Conservation (phyloP, 2,797 vertebrate genomes). For the Propithecus perrieri region DNA sequence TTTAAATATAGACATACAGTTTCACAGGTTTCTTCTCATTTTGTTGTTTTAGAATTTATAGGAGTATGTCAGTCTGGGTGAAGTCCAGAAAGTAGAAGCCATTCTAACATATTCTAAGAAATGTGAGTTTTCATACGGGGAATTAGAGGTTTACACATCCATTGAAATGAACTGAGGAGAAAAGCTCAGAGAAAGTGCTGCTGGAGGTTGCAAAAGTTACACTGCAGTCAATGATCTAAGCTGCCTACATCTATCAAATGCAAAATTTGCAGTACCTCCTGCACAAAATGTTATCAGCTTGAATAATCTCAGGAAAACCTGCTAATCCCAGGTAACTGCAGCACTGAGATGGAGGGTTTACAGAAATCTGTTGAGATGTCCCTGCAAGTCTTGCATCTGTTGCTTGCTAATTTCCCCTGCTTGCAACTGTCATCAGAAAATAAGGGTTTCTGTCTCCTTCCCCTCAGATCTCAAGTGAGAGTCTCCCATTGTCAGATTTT, state of each 20-base stretch:
- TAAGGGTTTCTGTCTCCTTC: not conserved
- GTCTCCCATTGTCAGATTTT: not conserved
- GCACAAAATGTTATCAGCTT: not conserved
- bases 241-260: not conserved
- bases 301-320: not conserved
- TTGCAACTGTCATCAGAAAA: not conserved
- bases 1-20: not conserved
- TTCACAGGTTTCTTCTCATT: not conserved
- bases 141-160: not conserved
- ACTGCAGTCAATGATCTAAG: not conserved
- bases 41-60: not conserved
- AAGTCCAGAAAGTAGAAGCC: not conserved
- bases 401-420: rapidly evolving
- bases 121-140: not conserved
- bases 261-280: not conserved
- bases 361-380: not conserved
- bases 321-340: not conserved
- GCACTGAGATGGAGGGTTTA: not conserved
- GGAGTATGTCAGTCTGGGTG: not conserved
- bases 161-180: not conserved
- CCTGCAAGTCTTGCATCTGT: rapidly evolving
- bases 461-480: not conserved
- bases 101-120: not conserved
- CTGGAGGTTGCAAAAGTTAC: not conserved
- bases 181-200: not conserved